phyloP scores from a whole-genome alignment of 2,888 invertebrate species.

The Diaphora mendica region DNA sequence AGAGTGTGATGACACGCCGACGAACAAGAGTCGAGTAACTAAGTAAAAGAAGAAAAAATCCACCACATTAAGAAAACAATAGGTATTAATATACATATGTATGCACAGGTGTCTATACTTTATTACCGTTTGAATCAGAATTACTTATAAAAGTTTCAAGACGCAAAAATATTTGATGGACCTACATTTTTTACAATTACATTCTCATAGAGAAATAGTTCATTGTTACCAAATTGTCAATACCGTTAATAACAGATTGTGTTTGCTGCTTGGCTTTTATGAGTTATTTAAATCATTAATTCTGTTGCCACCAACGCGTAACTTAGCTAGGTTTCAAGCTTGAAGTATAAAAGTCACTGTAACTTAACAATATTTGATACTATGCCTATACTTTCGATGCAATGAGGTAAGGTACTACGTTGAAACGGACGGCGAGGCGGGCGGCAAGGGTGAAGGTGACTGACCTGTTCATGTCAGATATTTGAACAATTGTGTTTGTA shows the following conservation, averaged over 20 bases:
- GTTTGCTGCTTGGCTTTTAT: slow-evolving; percentile 43
- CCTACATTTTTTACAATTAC: slow-evolving; percentile 27
- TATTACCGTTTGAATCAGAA: slow-evolving; percentile 22
- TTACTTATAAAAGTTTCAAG: slow-evolving; percentile 17
- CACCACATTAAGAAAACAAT: slow-evolving; percentile 15
- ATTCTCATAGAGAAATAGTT: slow-evolving; percentile 37
- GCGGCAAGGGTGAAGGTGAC: slow-evolving; percentile 70
- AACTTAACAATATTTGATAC: slow-evolving; percentile 45
- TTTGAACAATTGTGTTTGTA: slow-evolving; percentile 82
- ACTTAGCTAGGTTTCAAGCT: slow-evolving; percentile 28
- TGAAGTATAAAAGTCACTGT: slow-evolving; percentile 48
- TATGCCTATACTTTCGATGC: slow-evolving; percentile 31
- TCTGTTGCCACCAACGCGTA: slow-evolving; percentile 52
- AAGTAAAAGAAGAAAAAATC: slow-evolving; percentile 12
- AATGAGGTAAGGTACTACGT: slow-evolving; percentile 40
- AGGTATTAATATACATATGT: not conserved
- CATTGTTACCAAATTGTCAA: slow-evolving; percentile 53
- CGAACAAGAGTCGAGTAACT: slow-evolving; percentile 24
- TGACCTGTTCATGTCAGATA: slow-evolving; percentile 73
- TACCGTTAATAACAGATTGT: slow-evolving; percentile 49
- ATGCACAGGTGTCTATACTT: slow-evolving; percentile 13
- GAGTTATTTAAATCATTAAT: slow-evolving; percentile 53
- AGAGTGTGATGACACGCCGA: slow-evolving; percentile 29
- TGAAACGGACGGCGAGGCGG: slow-evolving; percentile 41
- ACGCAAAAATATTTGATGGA: slow-evolving; percentile 16